Evolutionary conservation across 2,888 invertebrate genomes (phyloP).

Genomic region (Labia minor): DNA sequence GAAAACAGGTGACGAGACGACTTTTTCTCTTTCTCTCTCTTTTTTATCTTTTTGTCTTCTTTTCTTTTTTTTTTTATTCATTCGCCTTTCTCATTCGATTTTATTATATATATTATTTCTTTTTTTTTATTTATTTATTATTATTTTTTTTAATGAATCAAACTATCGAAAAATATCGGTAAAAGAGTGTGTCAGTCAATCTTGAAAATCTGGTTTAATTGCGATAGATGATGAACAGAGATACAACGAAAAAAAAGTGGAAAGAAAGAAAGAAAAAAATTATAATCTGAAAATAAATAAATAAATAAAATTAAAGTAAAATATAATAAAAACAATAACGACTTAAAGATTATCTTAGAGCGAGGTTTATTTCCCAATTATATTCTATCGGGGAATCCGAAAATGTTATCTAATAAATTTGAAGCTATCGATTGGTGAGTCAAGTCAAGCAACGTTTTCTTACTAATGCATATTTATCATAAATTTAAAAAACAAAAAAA

Average conservation of each 20-base stretch:
- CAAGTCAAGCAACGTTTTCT: no score
- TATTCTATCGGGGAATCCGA: no score
- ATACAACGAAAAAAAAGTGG: not conserved
- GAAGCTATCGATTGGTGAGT: no score
- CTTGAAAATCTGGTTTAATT: conserved; percentile 13
- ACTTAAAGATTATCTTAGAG: no score
- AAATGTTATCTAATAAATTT: no score
- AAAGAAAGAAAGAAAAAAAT: not conserved
- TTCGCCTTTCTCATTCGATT: not conserved
- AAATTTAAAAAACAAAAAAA: no score
- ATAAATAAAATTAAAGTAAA: no score
- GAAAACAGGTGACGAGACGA: no score
- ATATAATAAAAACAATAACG: no score
- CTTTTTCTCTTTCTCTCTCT: not conserved
- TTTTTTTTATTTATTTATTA: not conserved
- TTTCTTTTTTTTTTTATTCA: not conserved
- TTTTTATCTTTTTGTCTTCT: not conserved
- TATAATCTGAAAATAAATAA: no score
- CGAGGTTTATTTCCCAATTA: no score
- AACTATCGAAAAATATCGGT: conserved; percentile 8
- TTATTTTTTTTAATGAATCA: not conserved
- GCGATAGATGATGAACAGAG: not conserved
- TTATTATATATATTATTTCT: not conserved
- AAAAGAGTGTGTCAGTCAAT: not conserved
- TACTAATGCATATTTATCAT: no score